A percentile compares a stretch with the other conserved stretches of the same genome.
These are phyloP conservation scores for Spongia lamella DNA, from an alignment of 37 sponge, comb jelly and placozoan species.

Conservation along the genomic window DNA sequence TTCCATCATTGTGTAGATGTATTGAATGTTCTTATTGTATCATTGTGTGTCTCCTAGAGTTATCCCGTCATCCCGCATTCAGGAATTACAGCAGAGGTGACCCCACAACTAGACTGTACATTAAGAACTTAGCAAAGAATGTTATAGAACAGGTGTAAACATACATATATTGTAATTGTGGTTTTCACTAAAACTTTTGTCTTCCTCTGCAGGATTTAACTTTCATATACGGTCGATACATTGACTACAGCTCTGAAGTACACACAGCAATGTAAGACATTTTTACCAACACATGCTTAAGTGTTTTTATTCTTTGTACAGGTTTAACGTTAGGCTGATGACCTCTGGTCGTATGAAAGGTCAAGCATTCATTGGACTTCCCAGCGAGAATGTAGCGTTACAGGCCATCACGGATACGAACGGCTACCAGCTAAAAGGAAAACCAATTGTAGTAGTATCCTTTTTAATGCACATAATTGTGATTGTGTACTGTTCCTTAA, in stretches of 20 bases:
- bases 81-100: slow-evolving; percentile 40
- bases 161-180: not conserved
- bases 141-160: slow-evolving; percentile 50
- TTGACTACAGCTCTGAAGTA: slow-evolving; percentile 45
- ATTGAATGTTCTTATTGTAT: too few species aligned
- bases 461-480: not conserved
- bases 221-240: slow-evolving; percentile 75
- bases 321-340: slow-evolving; percentile 84
- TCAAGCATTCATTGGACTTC: slow-evolving; percentile 91
- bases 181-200: too few species aligned
- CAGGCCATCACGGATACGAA: slow-evolving; percentile 81
- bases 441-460: slow-evolving; percentile 91
- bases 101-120: slow-evolving; percentile 80
- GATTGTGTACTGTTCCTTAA: not conserved
- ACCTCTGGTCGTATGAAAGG: slow-evolving; percentile 91
- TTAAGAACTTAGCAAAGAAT: slow-evolving; percentile 88
- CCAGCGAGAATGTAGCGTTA: slow-evolving; percentile 72
- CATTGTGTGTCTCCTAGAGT: slow-evolving; percentile 9
- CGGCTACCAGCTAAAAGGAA: slow-evolving; percentile 81
- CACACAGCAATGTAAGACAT: slow-evolving; percentile 52
- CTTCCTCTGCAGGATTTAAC: slow-evolving; percentile 75
- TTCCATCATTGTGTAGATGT: too few species aligned
- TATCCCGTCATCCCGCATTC: slow-evolving; percentile 23
- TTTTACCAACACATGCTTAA: not conserved
- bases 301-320: not conserved